Evolutionary conservation across 2,797 vertebrate species (phyloP).

Genomic region (Cyprinella venusta): DNA sequence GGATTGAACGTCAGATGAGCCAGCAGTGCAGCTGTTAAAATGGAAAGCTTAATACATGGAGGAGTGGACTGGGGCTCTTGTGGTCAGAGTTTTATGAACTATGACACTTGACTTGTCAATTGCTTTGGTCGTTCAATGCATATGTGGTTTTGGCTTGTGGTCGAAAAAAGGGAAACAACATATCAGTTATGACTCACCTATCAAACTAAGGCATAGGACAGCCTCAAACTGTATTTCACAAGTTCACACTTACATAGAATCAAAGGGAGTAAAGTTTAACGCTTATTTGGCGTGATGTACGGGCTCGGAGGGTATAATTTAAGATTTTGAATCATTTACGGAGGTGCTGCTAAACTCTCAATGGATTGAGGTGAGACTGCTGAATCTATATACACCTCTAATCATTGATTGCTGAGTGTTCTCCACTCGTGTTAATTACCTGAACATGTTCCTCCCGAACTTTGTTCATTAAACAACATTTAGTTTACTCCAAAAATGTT

Average conservation of each 20-base stretch:
- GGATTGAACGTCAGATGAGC: neutral
- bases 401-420: too few relatives aligned
- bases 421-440: too few relatives aligned
- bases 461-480: too few relatives aligned
- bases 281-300: too few relatives aligned
- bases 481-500: too few relatives aligned
- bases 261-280: too few relatives aligned
- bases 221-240: neutral
- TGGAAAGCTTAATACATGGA: neutral
- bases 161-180: neutral
- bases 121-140: neutral
- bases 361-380: too few relatives aligned
- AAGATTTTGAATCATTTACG: too few relatives aligned
- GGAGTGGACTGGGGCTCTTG: neutral
- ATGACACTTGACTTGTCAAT: conserved; percentile 6
- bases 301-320: too few relatives aligned
- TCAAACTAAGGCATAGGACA: neutral
- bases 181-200: neutral
- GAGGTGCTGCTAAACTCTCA: too few relatives aligned
- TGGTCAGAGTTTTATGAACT: conserved; percentile 8
- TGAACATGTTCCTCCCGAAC: too few relatives aligned
- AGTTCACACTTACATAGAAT: neutral
- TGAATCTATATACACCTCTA: too few relatives aligned
- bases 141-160: neutral
- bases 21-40: neutral